phyloP scores from a whole-genome alignment of 1,140 invertebrate species.

The Zophobas morio region DNA sequence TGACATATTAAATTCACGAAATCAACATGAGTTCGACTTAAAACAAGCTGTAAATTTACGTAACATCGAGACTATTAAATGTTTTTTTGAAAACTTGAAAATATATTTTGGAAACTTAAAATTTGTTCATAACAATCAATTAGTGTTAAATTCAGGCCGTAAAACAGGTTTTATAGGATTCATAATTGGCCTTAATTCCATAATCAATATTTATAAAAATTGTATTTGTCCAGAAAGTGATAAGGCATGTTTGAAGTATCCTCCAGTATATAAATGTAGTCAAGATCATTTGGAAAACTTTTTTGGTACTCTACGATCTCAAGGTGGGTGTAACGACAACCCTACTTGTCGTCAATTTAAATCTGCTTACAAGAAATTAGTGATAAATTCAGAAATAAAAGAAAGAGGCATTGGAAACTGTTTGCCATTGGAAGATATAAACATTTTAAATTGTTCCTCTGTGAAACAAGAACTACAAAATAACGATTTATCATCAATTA shows the following conservation, averaged over 20 bases:
- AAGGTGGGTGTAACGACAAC: slow-evolving; percentile 51
- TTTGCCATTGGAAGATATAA: slow-evolving; percentile 49
- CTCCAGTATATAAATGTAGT: slow-evolving; percentile 41
- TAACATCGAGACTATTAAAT: slow-evolving; percentile 13
- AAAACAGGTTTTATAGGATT: slow-evolving; percentile 38
- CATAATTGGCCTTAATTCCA: slow-evolving; percentile 4
- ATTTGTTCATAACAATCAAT: background rate
- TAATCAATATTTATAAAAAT: slow-evolving; percentile 12
- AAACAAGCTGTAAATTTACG: slow-evolving; percentile 9
- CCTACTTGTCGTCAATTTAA: slow-evolving; percentile 51
- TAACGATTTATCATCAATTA: slow-evolving; percentile 45
- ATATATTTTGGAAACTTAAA: slow-evolving; percentile 5
- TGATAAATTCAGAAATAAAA: slow-evolving; percentile 47
- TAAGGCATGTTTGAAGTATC: slow-evolving; percentile 5
- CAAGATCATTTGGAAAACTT: slow-evolving; percentile 52
- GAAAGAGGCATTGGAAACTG: slow-evolving; percentile 48
- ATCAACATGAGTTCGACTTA: background rate
- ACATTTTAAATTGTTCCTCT: slow-evolving; percentile 37
- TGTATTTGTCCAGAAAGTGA: background rate
- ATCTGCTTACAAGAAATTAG: slow-evolving; percentile 48
- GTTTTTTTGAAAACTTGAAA: background rate
- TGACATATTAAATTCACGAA: slow-evolving; percentile 47
- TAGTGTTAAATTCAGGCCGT: slow-evolving; percentile 18
- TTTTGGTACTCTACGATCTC: slow-evolving; percentile 50
- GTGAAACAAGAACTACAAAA: slow-evolving; percentile 2